Evolutionary conservation across 2,888 invertebrate species (phyloP), one percentile per base, ranked within the genome.

Genomic region (Steinernema scapterisci): DNA sequence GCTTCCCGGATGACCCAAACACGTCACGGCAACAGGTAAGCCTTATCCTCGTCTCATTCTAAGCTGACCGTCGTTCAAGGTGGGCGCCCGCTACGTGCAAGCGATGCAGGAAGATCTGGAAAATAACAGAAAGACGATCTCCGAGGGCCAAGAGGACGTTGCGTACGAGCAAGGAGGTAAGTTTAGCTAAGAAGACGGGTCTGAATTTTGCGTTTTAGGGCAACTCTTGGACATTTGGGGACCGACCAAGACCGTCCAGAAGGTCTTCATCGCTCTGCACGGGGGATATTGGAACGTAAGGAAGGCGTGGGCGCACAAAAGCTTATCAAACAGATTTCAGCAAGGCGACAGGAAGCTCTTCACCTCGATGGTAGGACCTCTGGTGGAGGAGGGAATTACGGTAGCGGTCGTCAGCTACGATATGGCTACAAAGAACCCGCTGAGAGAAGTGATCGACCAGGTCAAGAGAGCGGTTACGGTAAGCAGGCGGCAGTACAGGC

Each of bases 211-310:
- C 2, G n/a, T 70, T 73, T 23, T 21, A 44, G 73, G 56, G 16
- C 74, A 45, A 46, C n/a, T 7, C n/a, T 19, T 70, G n/a, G 74
- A 74, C 46, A 44, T 74, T 21, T 74, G 74, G 74, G 74, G 74
- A 19, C 16, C 54, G 56, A 38, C 25, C 0, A 13, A 71, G 7
- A 9, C 25, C 16, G 71, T 51, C 21, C 19, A 71, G 21, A 71
- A 48, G 27, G 54, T 74, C 46, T 74, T 74, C 71, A 45, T 74
- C 38, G 70, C 25, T 21, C 25, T 74, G 21, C 74, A 74, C 51
- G 74, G 74, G 0, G 74, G 74, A 23, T 74, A 71, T 51, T 74
- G 70, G 70, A 48, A 71, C 23, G 74, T 46, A 21, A 23, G 52
- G 11, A n/a, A n/a, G n/a, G n/a, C 23, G 11, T 1, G 23, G 21